These are phyloP conservation scores for Rhadina sibilatrix DNA, from an alignment of 2,113 vertebrate genomes.

Conservation along the genomic window DNA sequence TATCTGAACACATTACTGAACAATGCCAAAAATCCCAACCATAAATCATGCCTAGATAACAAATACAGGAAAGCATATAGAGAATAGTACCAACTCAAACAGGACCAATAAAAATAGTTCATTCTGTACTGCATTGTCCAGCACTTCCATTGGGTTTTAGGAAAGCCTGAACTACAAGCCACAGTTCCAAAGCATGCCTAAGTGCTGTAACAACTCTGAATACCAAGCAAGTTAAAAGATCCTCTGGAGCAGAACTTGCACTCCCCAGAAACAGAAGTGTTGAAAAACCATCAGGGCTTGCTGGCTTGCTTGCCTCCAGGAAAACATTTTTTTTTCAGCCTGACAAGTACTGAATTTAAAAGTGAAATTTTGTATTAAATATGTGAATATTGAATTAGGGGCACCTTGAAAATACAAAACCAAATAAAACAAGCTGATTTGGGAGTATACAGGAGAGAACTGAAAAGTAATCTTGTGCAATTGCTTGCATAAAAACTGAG, in stretches of 20 bases:
- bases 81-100: background rate
- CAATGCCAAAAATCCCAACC: background rate
- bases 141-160: background rate
- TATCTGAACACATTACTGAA: background rate
- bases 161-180: background rate
- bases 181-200: background rate
- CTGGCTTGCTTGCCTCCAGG: background rate
- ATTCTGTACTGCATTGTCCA: background rate
- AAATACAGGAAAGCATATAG: background rate
- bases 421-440: background rate
- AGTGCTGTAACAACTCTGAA: slow-evolving; percentile 21
- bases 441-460: background rate
- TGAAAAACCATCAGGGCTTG: slow-evolving; percentile 17
- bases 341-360: slow-evolving; percentile 13
- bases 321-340: background rate
- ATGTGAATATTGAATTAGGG: background rate
- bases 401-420: background rate
- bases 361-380: background rate
- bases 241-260: background rate
- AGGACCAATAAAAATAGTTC: background rate
- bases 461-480: background rate
- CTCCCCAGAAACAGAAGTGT: slow-evolving; percentile 6
- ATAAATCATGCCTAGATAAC: background rate
- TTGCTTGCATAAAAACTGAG: background rate
- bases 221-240: slow-evolving; percentile 15